These are phyloP conservation scores for Cacatua alba DNA, from an alignment of 2,113 vertebrate species.

Conservation along the genomic window DNA sequence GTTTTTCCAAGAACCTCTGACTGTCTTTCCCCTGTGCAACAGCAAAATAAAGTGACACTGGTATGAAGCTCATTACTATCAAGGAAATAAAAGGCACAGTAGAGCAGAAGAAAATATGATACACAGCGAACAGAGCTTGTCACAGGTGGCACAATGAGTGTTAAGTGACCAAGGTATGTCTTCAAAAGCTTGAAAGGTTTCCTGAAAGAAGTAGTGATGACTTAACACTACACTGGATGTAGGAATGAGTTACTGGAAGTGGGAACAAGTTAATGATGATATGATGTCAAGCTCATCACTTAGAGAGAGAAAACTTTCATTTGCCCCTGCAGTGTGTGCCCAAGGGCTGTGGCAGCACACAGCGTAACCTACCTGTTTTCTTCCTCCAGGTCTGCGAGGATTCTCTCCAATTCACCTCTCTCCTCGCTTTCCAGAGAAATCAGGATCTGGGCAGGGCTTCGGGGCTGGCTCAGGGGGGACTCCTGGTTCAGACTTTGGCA, in stretches of 20 bases:
- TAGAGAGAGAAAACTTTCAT: background rate
- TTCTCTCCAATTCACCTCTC: slow-evolving; percentile 96
- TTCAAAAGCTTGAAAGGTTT: slow-evolving; percentile 10
- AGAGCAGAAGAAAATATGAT: background rate
- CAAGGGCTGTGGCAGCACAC: background rate
- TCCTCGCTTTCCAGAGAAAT: slow-evolving; percentile 99
- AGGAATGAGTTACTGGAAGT: background rate
- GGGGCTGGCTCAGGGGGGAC: slow-evolving; percentile 92
- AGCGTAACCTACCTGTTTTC: slow-evolving; percentile 88
- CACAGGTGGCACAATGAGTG: background rate
- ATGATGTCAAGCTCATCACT: background rate
- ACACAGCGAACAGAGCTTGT: background rate
- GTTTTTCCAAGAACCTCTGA: background rate
- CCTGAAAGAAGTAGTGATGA: background rate
- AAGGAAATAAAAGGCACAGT: background rate
- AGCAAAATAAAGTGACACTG: background rate
- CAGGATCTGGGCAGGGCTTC: slow-evolving; percentile 95
- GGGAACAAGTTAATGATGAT: background rate
- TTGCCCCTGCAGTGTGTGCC: accelerated
- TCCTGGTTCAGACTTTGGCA: slow-evolving; percentile 99
- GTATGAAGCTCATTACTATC: background rate
- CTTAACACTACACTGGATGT: background rate
- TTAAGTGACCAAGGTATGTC: background rate
- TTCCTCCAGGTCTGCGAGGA: slow-evolving; percentile 95
- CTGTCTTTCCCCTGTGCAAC: background rate